Base-by-base conservation (phyloP, 2,797 vertebrate species). In the Tokudaia tokunoshimensis region DNA sequence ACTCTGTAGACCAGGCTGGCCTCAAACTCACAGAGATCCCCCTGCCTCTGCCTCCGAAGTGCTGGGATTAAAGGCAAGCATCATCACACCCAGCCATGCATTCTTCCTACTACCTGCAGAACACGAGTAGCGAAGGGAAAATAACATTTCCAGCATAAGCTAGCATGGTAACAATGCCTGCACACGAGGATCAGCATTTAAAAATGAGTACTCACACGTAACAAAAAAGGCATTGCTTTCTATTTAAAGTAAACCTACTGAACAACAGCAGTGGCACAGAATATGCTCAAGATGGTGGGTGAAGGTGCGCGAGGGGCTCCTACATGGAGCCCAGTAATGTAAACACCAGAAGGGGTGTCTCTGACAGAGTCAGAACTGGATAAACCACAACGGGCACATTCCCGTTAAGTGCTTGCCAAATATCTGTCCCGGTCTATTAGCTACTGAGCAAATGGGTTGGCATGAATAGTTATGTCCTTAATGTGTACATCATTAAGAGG, bases 391-490 rank as follows among this genome's bases (percentile, higher is more conserved):
- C 13, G 85, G 65, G 59, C 14, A 12, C 96, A 91, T 92, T 76
- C 72, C 78, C 47, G 50, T 34, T 41, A 87, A 65, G 12, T 85
- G 57, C 74, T 6, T 79, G 92, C 76, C 91, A 96, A 91, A 20
- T 82, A 57, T 3, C 63, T 72, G 37, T 55, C 8, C 10, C 55
- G 50, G 61, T n/a, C 70, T 41, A 70, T 81, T 57, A 94, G 95
- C 92, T 98, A 99, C 81, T 98, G 98, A 90, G 99, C 99, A 97
- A 99, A 99, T 50, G 99, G 99, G 95, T 99, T 99, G 89, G 99
- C 99, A 67, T 99, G 99, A 96, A 99, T 98, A 47, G 99, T 99
- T 97, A 99, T 98, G 47, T 99, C 99, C 98, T 99, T 99, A 97
- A 99, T 99, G 83, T 97, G 99, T 34, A 99, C 99, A 74, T 99